Evolutionary conservation across 2,888 invertebrate species (phyloP).

Genomic region (Clostera curtula): DNA sequence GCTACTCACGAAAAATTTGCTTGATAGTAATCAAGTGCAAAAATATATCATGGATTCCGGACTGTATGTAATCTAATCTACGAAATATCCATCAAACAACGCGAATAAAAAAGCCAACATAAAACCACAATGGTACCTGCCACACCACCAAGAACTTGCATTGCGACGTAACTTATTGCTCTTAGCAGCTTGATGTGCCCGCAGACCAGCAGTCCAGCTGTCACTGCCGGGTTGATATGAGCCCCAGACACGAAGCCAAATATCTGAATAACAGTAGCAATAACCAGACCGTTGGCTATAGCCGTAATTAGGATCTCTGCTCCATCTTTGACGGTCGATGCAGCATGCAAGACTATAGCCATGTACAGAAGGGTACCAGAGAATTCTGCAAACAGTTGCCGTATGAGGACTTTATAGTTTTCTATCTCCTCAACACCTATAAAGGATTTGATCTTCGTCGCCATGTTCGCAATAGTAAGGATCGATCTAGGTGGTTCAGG

Average conservation of each 20-base stretch:
- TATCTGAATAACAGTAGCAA: conserved; percentile 24
- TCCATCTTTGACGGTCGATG: background rate
- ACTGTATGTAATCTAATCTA: no score
- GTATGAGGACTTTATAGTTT: conserved; percentile 11
- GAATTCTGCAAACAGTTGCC: conserved; percentile 27
- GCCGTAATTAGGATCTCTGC: conserved; percentile 10
- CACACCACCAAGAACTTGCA: conserved; percentile 25
- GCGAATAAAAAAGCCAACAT: no score
- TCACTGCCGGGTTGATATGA: conserved; percentile 34
- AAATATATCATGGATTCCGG: no score
- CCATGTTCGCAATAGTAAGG: conserved; percentile 7
- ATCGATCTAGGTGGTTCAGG: background rate
- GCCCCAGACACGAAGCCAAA: conserved; percentile 29
- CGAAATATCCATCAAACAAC: no score
- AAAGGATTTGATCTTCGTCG: conserved; percentile 3
- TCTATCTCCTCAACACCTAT: conserved; percentile 23
- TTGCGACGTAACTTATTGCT: conserved; percentile 24
- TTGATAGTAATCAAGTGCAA: no score
- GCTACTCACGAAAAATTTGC: no score
- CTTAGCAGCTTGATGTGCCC: conserved; percentile 27
- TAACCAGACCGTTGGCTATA: conserved; percentile 20
- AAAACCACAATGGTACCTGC: conserved; percentile 16
- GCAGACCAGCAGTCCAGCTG: conserved; percentile 22
- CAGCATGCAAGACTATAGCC: conserved; percentile 17
- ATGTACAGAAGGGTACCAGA: conserved; percentile 25